Conservation (phyloP, 2,888 invertebrate genomes). For the Lithodes maja region DNA sequence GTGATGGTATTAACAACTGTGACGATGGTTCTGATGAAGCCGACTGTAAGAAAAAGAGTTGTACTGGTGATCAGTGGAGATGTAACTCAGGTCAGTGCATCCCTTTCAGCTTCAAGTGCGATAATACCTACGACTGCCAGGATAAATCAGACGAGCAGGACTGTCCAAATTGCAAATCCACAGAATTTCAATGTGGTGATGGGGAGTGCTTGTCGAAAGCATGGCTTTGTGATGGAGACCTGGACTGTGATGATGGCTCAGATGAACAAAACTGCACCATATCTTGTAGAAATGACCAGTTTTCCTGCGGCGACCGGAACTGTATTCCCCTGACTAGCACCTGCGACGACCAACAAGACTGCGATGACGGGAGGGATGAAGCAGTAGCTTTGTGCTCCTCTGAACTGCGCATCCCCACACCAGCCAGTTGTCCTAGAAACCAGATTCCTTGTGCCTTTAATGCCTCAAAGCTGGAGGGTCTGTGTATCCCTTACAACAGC, state of each 20-base stretch:
- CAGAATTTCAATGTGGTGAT: slow-evolving; percentile 4
- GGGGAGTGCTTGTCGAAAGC: not conserved
- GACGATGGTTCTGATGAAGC: not conserved
- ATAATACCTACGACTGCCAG: not conserved
- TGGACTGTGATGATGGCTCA: not conserved
- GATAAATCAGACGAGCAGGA: slow-evolving; percentile 5
- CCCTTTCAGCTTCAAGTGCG: not conserved
- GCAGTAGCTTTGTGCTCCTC: not conserved
- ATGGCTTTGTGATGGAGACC: not conserved
- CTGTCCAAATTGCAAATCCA: not conserved
- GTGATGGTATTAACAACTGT: slow-evolving; percentile 2
- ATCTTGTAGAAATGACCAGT: not conserved
- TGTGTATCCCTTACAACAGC: not conserved
- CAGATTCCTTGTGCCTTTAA: not conserved
- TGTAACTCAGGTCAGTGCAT: not conserved
- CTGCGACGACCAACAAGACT: slow-evolving; percentile 14
- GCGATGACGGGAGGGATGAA: slow-evolving; percentile 25
- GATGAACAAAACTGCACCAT: slow-evolving; percentile 7
- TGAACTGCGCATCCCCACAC: not conserved
- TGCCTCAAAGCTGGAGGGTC: not conserved
- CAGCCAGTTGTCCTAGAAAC: not conserved
- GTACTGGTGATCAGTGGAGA: not conserved
- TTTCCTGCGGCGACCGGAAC: not conserved
- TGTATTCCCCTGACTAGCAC: not conserved
- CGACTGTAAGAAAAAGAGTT: not conserved